Percentiles rank a stretch among this genome's conserved stretches.
Conservation (phyloP, 1,140 invertebrate species). For the Bombus vancouverensis region DNA sequence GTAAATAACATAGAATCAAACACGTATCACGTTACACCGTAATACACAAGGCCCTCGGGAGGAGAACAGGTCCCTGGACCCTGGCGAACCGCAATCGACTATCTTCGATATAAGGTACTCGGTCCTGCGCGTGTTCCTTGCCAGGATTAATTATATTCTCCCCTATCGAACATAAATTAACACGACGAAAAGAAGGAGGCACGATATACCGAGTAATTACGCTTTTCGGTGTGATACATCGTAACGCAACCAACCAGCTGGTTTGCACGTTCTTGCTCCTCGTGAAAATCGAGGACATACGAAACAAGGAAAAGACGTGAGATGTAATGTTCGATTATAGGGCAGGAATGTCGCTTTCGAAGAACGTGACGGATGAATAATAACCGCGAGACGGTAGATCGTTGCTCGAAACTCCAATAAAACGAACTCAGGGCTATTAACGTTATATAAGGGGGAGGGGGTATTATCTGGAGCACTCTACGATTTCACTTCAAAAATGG, state of each 20-base stretch:
- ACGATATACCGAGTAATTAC: conserved; percentile 19
- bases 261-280: neutral
- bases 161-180: conserved; percentile 27
- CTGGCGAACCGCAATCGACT: conserved; percentile 35
- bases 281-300: neutral
- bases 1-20: conserved; percentile 72
- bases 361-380: conserved; percentile 7
- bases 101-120: conserved; percentile 10
- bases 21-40: conserved; percentile 67
- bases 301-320: neutral
- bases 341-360: neutral
- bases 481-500: conserved; percentile 35
- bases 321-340: no score
- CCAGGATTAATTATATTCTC: conserved; percentile 54
- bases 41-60: conserved; percentile 51
- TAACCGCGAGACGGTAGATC: neutral
- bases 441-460: conserved; percentile 27
- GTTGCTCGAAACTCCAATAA: neutral
- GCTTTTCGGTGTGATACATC: conserved; percentile 5
- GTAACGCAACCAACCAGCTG: neutral
- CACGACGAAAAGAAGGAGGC: conserved; percentile 23
- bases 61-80: conserved; percentile 50
- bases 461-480: conserved; percentile 43
- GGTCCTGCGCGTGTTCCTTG: conserved; percentile 47
- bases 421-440: neutral